Conservation (phyloP, 2,797 vertebrate species). For the Pseudotriccus pelzelni region DNA sequence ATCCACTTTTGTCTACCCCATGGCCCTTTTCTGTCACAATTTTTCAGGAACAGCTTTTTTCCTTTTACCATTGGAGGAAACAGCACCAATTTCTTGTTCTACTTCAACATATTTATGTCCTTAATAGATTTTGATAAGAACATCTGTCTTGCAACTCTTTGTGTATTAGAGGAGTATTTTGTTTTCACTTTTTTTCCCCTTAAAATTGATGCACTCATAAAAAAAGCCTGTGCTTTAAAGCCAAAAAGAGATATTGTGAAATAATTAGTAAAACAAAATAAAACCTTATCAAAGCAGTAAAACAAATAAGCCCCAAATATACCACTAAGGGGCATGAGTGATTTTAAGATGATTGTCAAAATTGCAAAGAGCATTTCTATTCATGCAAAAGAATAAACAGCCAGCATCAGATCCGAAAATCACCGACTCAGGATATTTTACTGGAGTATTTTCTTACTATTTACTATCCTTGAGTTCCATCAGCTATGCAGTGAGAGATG, state of each 20-base stretch:
- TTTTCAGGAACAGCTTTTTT: neutral
- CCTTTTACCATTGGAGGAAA: neutral
- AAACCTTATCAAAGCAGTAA: neutral
- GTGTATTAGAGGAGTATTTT: neutral
- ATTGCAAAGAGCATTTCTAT: neutral
- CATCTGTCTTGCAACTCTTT: neutral
- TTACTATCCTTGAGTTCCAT: neutral
- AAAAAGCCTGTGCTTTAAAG: neutral
- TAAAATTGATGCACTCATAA: neutral
- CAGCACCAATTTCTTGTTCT: neutral
- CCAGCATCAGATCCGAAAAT: neutral
- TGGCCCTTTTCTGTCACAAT: neutral
- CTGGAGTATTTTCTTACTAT: neutral
- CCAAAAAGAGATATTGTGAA: neutral
- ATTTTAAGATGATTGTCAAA: neutral
- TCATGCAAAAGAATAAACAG: neutral
- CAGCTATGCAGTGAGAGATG: neutral
- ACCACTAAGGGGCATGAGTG: neutral
- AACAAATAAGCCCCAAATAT: neutral
- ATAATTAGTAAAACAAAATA: neutral
- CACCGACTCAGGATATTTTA: neutral
- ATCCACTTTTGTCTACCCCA: neutral
- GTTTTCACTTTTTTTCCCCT: neutral
- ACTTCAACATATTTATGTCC: neutral
- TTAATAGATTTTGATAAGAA: neutral